These are phyloP conservation scores for Crocallis elinguaria DNA, from an alignment of 2,888 invertebrate genomes.

Conservation along the genomic window DNA sequence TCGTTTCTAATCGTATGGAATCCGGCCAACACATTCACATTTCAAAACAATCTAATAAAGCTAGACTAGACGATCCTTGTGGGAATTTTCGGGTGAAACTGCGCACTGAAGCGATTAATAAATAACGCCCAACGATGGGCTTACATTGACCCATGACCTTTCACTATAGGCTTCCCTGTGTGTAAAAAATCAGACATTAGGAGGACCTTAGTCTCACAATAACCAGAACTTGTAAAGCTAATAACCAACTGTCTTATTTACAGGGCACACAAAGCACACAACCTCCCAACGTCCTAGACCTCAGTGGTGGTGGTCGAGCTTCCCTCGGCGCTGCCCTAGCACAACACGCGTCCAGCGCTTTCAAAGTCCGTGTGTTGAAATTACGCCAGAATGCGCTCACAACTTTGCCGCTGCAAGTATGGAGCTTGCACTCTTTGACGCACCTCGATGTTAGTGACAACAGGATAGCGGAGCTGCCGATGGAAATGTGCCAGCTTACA, in stretches of 20 bases:
- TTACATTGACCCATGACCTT: too few species aligned
- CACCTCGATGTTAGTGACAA: conserved; percentile 89
- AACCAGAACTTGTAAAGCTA: too few species aligned
- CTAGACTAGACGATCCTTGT: too few species aligned
- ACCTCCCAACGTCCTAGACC: conserved; percentile 74
- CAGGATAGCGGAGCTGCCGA: conserved; percentile 86
- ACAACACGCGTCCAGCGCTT: conserved; percentile 66
- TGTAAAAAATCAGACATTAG: too few species aligned
- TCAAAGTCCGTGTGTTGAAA: conserved; percentile 67
- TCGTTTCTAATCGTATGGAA: too few species aligned
- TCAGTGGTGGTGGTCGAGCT: conserved; percentile 69
- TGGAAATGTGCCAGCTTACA: conserved; percentile 83
- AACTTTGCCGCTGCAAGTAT: conserved; percentile 85
- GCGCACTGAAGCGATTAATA: too few species aligned
- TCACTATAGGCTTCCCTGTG: too few species aligned
- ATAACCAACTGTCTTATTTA: conserved; percentile 34
- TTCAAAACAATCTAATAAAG: too few species aligned
- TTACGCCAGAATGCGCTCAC: conserved; percentile 83
- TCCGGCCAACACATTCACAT: too few species aligned
- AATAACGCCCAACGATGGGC: too few species aligned
- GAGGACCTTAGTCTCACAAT: too few species aligned
- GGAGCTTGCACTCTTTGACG: conserved; percentile 85
- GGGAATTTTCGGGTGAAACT: too few species aligned
- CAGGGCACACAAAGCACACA: conserved; percentile 78
- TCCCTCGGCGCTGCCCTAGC: conserved; percentile 65